Evolutionary conservation across 2,888 invertebrate genomes (phyloP).

Genomic region (Leptinotarsa juncta): DNA sequence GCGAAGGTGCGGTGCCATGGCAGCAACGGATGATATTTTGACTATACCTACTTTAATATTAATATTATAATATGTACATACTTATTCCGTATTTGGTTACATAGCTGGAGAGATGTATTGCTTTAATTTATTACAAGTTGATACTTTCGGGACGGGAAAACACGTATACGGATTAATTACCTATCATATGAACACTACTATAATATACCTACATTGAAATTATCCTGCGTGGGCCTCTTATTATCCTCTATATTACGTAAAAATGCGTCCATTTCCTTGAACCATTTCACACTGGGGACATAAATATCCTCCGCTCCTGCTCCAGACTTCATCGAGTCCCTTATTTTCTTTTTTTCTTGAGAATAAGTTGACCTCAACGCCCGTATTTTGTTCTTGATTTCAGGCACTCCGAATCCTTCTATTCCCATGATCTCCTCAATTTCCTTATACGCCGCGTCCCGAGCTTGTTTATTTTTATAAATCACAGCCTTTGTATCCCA

Average conservation of each 20-base stretch:
- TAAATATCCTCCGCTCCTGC: not conserved
- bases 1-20: constrained; percentile 3
- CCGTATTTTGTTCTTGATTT: constrained; percentile 11
- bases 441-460: constrained; percentile 1
- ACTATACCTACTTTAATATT: not conserved
- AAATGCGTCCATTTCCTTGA: not conserved
- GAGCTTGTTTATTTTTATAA: constrained; percentile 18
- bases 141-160: too few relatives aligned
- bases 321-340: not conserved
- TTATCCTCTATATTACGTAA: not conserved
- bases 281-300: not conserved
- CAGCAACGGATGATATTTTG: constrained; percentile 3
- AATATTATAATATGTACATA: constrained; percentile 2
- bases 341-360: constrained; percentile 1
- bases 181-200: not conserved
- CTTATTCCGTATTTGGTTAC: not conserved
- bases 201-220: constrained; percentile 1
- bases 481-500: constrained; percentile 6
- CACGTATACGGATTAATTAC: not conserved
- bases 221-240: not conserved
- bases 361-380: constrained; percentile 3
- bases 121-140: too few relatives aligned
- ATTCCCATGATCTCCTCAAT: not conserved
- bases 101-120: too few relatives aligned
- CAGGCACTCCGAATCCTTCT: not conserved